These are phyloP conservation scores for Daphoenositta chrysoptera DNA, from an alignment of 2,113 vertebrate genomes.

Conservation along the genomic window DNA sequence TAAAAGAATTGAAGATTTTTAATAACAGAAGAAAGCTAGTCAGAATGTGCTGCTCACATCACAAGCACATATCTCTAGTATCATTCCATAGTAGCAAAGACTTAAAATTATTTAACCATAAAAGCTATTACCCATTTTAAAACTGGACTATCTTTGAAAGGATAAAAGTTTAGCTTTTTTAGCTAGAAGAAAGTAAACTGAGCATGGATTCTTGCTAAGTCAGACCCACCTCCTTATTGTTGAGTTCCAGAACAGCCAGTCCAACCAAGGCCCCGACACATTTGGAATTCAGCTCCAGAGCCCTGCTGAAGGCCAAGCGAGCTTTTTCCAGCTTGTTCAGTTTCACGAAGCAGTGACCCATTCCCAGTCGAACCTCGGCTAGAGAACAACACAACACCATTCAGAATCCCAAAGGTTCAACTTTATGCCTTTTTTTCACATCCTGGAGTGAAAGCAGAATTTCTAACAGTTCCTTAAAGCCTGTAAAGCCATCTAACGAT, in stretches of 20 bases:
- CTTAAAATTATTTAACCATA: not conserved
- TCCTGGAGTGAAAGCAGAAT: not conserved
- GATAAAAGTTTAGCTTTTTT: not conserved
- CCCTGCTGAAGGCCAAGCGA: slow-evolving; percentile 90
- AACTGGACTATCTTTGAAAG: not conserved
- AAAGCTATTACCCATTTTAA: not conserved
- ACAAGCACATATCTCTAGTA: not conserved
- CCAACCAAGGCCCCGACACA: slow-evolving; percentile 97
- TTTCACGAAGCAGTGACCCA: slow-evolving; percentile 98
- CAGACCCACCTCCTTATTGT: slow-evolving; percentile 89
- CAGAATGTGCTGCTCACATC: not conserved
- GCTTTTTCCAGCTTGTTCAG: slow-evolving; percentile 97
- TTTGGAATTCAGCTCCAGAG: slow-evolving; percentile 94
- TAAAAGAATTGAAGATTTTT: not conserved
- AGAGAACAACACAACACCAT: slow-evolving; percentile 6
- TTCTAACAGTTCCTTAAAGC: not conserved
- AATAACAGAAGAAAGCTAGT: not conserved
- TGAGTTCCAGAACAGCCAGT: slow-evolving; percentile 94
- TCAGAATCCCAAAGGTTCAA: not conserved
- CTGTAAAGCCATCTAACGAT: not conserved
- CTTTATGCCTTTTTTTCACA: not conserved
- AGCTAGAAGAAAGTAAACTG: not conserved
- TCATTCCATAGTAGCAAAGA: not conserved
- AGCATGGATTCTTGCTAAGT: not conserved
- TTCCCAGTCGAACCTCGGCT: slow-evolving; percentile 95